Base-by-base conservation (phyloP, 2,888 invertebrate species). In the Coleophora flavipennella region DNA sequence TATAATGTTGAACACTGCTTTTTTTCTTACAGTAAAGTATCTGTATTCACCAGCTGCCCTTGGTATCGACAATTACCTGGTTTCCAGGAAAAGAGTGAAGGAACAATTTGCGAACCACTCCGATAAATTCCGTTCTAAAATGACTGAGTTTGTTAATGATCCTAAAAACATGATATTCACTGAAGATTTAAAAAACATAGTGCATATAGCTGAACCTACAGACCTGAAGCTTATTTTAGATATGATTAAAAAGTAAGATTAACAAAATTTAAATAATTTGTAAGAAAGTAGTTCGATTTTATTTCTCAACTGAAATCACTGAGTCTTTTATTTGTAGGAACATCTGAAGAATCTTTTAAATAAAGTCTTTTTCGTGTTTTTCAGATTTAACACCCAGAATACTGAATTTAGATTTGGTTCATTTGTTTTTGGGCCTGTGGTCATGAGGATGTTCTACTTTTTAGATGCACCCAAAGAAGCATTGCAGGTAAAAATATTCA, bases 121-220 rank as follows among this genome's bases (percentile, higher is more conserved):
- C 26, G 90, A 90, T 0, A 89, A 89, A 46, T 94, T 94, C 64
- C 86, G 86, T 42, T 53, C 64, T 1, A 92, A 93, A 75, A 93
- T 95, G 92, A 67, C 56, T 9, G 88, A 90, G 38, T 91, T 89
- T 63, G 73, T 88, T 1, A 51, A 69, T 2, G 77, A 87, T 11
- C 69, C 86, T 1, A 86, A 86, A 45, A 88, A 86, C 50, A 88
- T 93, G 87, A 87, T 95, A 47, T 95, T 94, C 58, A 93, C 94
- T 6, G 94, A 94, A 75, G 95, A 95, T 70, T 74, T 95, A 9
- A 94, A 94, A 67, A 92, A 92, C 62, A 91, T 94, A 88, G 63
- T 92, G 3, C 91, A 94, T 59, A 66, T 94, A 38, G 87, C 88
- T 2, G 88, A 91, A 43, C 86, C 85, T 25, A 65, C 80, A 8